These are phyloP conservation scores for Cinclus cinclus DNA, from an alignment of 2,113 vertebrate genomes.

Conservation along the genomic window DNA sequence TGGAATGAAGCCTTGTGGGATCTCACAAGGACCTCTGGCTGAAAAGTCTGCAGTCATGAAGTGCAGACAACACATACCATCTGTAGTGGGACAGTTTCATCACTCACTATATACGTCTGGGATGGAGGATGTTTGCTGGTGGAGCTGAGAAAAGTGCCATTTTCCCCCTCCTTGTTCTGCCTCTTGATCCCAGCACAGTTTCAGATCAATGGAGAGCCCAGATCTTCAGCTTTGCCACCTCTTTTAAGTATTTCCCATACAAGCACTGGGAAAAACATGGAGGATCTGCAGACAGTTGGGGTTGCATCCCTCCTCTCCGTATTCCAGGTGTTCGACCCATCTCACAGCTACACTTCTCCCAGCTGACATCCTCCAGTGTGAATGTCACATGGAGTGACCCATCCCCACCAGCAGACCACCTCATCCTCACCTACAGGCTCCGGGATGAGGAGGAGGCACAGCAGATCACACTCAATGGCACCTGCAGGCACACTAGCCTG, in stretches of 20 bases:
- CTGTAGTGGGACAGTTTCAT: neutral
- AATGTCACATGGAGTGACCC: slow-evolving; percentile 92
- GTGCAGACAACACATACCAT: neutral
- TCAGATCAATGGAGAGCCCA: neutral
- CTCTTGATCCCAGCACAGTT: neutral
- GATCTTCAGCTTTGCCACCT: neutral
- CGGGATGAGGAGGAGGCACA: slow-evolving; percentile 75
- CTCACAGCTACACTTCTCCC: slow-evolving; percentile 91
- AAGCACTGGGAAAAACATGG: rapidly evolving
- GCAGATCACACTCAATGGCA: slow-evolving; percentile 86
- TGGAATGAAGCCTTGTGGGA: neutral
- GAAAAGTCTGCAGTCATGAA: neutral
- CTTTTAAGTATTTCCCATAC: neutral
- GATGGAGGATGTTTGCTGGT: neutral
- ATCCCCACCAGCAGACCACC: slow-evolving; percentile 88
- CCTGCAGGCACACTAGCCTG: slow-evolving; percentile 83
- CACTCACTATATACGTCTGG: neutral
- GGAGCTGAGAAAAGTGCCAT: neutral
- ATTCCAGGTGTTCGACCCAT: slow-evolving; percentile 92
- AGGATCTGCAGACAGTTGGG: neutral
- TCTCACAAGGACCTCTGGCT: neutral
- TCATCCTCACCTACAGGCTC: slow-evolving; percentile 88
- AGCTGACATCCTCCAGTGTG: slow-evolving; percentile 88
- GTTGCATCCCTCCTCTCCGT: slow-evolving; percentile 9
- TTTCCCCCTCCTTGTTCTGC: neutral